Percentiles rank a stretch among this genome's conserved stretches.
These are phyloP conservation scores for Perithous albicinctus DNA, from an alignment of 2,888 invertebrate genomes.

Conservation along the genomic window DNA sequence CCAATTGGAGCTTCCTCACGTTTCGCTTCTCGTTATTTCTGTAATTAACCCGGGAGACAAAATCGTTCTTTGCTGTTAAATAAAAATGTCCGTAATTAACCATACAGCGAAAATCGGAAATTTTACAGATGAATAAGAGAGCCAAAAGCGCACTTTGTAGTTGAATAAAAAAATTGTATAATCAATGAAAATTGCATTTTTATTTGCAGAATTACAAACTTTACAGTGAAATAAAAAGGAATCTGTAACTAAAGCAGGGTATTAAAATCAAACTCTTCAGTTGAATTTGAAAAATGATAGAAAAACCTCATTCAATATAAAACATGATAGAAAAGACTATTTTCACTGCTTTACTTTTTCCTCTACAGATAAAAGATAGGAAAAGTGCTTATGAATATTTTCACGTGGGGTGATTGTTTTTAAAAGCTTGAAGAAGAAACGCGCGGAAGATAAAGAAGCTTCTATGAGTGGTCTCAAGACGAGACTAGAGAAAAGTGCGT, in stretches of 20 bases:
- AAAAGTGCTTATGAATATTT: background rate
- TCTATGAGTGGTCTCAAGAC: background rate
- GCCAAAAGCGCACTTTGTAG: background rate
- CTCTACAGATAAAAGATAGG: background rate
- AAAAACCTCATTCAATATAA: background rate
- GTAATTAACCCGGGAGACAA: background rate
- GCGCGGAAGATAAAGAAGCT: background rate
- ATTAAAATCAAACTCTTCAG: too few relatives aligned
- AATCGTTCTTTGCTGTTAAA: background rate
- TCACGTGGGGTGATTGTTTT: background rate
- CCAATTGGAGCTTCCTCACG: conserved; percentile 17
- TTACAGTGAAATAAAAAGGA: too few relatives aligned
- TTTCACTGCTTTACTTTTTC: background rate
- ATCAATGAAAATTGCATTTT: too few relatives aligned
- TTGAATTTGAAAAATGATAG: too few relatives aligned
- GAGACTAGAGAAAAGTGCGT: background rate
- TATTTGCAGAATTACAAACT: too few relatives aligned
- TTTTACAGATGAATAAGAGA: too few relatives aligned
- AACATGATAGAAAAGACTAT: background rate
- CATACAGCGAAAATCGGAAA: too few relatives aligned
- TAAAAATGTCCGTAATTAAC: too few relatives aligned
- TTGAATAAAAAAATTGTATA: too few relatives aligned
- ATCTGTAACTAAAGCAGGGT: too few relatives aligned
- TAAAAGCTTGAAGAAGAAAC: background rate
- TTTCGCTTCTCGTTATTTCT: background rate